Evolutionary conservation across 2,888 invertebrate genomes (phyloP).

Genomic region (Mimachlamys varia): DNA sequence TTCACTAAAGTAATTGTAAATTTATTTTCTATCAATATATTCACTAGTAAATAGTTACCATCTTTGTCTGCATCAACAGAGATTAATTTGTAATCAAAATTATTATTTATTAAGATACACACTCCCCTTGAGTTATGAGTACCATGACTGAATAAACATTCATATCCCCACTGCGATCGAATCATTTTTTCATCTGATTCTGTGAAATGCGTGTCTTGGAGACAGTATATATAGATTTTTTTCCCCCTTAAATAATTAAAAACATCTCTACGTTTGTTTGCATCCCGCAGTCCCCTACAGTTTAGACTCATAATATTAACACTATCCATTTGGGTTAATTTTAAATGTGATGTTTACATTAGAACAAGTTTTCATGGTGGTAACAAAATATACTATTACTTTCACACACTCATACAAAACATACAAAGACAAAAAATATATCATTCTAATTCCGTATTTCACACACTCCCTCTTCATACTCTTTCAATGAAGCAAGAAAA

Average conservation of each 20-base stretch:
- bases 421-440: too few relatives aligned
- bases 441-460: too few relatives aligned
- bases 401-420: too few relatives aligned
- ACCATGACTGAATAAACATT: neutral
- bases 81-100: neutral
- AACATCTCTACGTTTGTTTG: neutral
- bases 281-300: neutral
- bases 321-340: too few relatives aligned
- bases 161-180: neutral
- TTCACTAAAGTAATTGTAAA: neutral
- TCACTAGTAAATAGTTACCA: neutral
- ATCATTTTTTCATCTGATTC: neutral
- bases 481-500: too few relatives aligned
- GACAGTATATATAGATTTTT: neutral
- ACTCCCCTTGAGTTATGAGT: neutral
- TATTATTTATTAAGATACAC: neutral
- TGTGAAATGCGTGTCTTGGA: neutral
- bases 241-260: neutral
- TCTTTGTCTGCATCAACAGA: neutral
- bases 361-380: too few relatives aligned
- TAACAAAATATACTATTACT: too few relatives aligned
- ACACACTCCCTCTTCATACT: too few relatives aligned
- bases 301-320: neutral
- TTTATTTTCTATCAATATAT: too few relatives aligned
- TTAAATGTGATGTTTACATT: too few relatives aligned